Percentiles rank a stretch among this genome's conserved stretches.
phyloP scores from a whole-genome alignment of 1,140 invertebrate species.

The Heliothis virescens region DNA sequence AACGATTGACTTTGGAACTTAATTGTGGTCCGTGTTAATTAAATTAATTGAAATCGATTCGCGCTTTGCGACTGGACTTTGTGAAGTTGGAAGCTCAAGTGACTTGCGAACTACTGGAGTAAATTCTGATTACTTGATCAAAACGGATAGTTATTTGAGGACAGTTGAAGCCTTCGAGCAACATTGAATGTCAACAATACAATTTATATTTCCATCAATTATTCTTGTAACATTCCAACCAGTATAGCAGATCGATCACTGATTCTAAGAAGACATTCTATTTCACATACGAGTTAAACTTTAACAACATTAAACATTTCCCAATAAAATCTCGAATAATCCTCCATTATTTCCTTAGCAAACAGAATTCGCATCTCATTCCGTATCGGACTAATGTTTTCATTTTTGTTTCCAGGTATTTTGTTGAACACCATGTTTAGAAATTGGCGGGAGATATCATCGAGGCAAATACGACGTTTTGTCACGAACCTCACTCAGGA shows the following conservation, averaged over 20 bases:
- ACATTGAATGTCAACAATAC: not conserved
- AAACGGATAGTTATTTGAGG: too few species aligned
- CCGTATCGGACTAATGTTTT: constrained; percentile 38
- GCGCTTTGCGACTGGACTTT: constrained; percentile 3
- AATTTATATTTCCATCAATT: not conserved
- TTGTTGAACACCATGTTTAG: constrained; percentile 49
- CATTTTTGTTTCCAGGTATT: constrained; percentile 65
- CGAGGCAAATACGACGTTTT: constrained; percentile 55
- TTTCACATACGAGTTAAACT: constrained; percentile 21
- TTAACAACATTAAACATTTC: constrained; percentile 23
- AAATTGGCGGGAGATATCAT: constrained; percentile 57
- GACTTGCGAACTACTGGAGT: constrained; percentile 9
- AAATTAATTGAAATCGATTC: constrained; percentile 52
- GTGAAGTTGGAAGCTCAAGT: constrained; percentile 2
- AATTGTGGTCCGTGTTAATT: constrained; percentile 62
- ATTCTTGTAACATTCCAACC: constrained; percentile 25
- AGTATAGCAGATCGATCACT: constrained; percentile 8
- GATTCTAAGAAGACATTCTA: constrained; percentile 31
- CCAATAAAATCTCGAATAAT: constrained; percentile 17
- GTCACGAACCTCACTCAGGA: constrained; percentile 73
- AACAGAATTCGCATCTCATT: constrained; percentile 15
- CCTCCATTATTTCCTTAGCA: constrained; percentile 28
- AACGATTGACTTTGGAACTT: constrained; percentile 68
- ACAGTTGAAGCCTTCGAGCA: too few species aligned
- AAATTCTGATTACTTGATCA: constrained; percentile 3